Evolutionary conservation across 2,797 vertebrate genomes (phyloP), one percentile per base, ranked within the genome.

Genomic region (Zalophus californianus): DNA sequence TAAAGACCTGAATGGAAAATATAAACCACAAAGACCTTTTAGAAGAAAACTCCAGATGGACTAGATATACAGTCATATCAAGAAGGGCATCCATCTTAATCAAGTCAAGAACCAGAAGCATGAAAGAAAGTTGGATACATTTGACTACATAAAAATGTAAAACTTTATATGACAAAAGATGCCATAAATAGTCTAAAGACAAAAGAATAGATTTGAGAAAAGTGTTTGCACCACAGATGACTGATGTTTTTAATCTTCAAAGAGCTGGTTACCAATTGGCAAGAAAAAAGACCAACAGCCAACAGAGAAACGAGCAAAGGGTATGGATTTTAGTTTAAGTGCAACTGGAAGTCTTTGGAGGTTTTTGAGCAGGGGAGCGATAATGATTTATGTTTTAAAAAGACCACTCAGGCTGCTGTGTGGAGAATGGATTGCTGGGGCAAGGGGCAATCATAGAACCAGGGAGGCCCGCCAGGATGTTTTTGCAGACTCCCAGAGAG

Each of bases 241-340:
- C 35, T 52, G 48, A 32, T 80, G 54, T 5, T 16, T 50, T 29
- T 86, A 16, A 80, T 56, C 25, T 64, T 89, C 50, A n/a, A 84
- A 92, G 68, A 58, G 35, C 23, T 92, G 52, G 52, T 83, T 86
- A 86, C 27, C 58, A 66, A 82, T 6, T 20, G n/a, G 38, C 35
- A 84, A 84, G 73, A 92, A 92, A 93, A 92, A 93, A 96, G 92
- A 90, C 58, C 94, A 85, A 95, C 12, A 92, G 27, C 11, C 41
- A 50, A 75, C 0, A 25, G 82, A 83, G 93, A 87, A 89, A 66
- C 0, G 8, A 54, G 66, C 84, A 88, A 78, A 88, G 75, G 44
- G 72, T 66, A 58, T 16, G 44, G 78, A 93, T 92, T 96, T 92
- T 85, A 75, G 66, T 92, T 97, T 86, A 86, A 85, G 35, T 35